These are phyloP conservation scores for Brachionus angularis DNA, from an alignment of 1,140 invertebrate genomes.

Conservation along the genomic window DNA sequence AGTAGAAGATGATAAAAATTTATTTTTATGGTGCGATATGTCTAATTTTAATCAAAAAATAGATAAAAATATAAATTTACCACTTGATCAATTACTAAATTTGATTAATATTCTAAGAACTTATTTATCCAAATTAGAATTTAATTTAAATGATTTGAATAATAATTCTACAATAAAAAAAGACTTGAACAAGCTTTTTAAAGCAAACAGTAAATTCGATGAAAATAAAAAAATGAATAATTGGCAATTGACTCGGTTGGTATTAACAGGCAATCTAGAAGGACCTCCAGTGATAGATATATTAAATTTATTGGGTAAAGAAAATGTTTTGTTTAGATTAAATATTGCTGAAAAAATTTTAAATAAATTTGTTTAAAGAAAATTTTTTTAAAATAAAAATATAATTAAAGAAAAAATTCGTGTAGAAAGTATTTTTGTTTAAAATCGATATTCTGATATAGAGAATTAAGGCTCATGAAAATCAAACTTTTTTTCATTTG, in stretches of 20 bases:
- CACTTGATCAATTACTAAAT: background rate
- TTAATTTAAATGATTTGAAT: background rate
- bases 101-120: background rate
- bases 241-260: conserved; percentile 33
- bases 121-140: background rate
- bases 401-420: no score
- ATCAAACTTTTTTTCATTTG: no score
- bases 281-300: conserved; percentile 36
- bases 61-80: background rate
- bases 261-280: conserved; percentile 20
- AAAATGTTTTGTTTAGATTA: conserved; percentile 11
- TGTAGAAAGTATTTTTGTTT: no score
- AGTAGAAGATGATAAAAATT: conserved; percentile 30
- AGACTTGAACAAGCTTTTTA: conserved; percentile 25
- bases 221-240: background rate
- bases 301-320: conserved; percentile 29
- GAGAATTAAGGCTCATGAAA: no score
- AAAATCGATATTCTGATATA: no score
- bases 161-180: conserved; percentile 2
- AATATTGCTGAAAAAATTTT: conserved; percentile 41
- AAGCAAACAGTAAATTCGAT: background rate
- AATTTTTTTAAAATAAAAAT: no score
- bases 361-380: conserved; percentile 29
- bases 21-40: conserved; percentile 33
- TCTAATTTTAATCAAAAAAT: background rate